Base-by-base conservation (phyloP, 2,888 invertebrate species). In the Prosapia bicincta region DNA sequence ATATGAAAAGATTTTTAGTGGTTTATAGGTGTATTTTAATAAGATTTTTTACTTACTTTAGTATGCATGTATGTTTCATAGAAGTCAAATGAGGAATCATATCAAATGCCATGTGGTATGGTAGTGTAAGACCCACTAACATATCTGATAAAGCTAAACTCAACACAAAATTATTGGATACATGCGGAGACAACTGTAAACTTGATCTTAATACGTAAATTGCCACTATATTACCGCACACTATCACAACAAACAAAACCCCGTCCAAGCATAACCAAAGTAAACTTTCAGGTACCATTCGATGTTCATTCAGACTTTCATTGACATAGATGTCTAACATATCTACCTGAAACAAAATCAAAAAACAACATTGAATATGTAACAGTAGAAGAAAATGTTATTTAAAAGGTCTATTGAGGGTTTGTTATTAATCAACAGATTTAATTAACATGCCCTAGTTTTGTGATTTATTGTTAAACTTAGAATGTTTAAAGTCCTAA, bases 141-240 rank as follows among this genome's bases (percentile, higher is more conserved):
- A 93, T 87, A 85, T 94, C 94, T 26, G 93, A 93, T 79, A 93
- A 87, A 28, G 94, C 94, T 81, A 94, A 85, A 84, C 92, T 93
- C 78, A 93, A 87, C 79, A 94, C 90, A 85, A 94, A 93, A 81
- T 92, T 89, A 85, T 93, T 94, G 76, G 94, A 92, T 73, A 91
- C 89, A 70, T 92, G 87, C 54, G 89, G 88, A 7, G 92, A 90
- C 25, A 93, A 86, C 77, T 90, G 89, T 70, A 91, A 88, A 84
- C 91, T 92, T 79, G 90, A 86, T 76, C 90, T 88, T 69, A 94
- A 90, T 0, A 93, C 93, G 78, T 90, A 87, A 81, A 94, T 91
- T 70, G 93, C 93, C 78, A 94, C 87, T 43, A 90, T 88, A 85
- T 94, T 94, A 26, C 94, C 94, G 82, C 89, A 88, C 75, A 93